Percentiles rank a stretch among this genome's conserved stretches.
These are phyloP conservation scores for Norana najaformis DNA, from an alignment of 2,888 invertebrate species.

Conservation along the genomic window DNA sequence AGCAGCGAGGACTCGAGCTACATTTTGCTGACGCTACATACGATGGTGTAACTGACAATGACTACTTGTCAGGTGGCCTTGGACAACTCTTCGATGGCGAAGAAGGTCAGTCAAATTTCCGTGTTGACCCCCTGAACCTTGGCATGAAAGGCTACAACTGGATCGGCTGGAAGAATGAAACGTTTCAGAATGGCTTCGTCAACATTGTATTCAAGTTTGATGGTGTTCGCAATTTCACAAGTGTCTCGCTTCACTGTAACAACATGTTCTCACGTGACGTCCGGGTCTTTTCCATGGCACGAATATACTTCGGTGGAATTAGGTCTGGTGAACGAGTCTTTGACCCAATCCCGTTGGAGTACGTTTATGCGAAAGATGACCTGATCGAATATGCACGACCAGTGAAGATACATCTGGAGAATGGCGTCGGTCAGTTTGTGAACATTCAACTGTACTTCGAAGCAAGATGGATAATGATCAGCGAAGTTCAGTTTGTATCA, in stretches of 20 bases:
- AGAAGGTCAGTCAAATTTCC: conserved; percentile 76
- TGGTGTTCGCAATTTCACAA: conserved; percentile 80
- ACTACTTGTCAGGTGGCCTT: conserved; percentile 74
- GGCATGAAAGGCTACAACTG: conserved; percentile 74
- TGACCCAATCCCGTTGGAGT: conserved; percentile 67
- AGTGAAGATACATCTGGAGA: conserved; percentile 79
- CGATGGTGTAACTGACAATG: conserved; percentile 72
- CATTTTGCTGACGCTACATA: conserved; percentile 83
- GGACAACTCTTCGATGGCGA: conserved; percentile 82
- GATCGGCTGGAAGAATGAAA: conserved; percentile 79
- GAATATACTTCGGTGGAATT: conserved; percentile 7
- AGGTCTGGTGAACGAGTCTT: background rate
- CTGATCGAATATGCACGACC: conserved; percentile 81
- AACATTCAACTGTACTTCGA: conserved; percentile 77
- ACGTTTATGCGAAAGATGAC: conserved; percentile 72
- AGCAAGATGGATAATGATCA: conserved; percentile 83
- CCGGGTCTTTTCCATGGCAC: conserved; percentile 79
- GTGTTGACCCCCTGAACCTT: conserved; percentile 69
- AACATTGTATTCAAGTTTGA: conserved; percentile 85
- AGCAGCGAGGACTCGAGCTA: conserved; percentile 77
- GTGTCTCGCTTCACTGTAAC: conserved; percentile 79
- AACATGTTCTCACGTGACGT: conserved; percentile 84
- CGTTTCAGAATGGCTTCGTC: conserved; percentile 71
- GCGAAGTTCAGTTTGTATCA: conserved; percentile 85
- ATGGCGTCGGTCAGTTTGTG: conserved; percentile 79